A percentile compares a stretch with the other conserved stretches of the same genome.
phyloP scores from a whole-genome alignment of 64 coral and sea anemone species.

The Actinia tenebrosa region DNA sequence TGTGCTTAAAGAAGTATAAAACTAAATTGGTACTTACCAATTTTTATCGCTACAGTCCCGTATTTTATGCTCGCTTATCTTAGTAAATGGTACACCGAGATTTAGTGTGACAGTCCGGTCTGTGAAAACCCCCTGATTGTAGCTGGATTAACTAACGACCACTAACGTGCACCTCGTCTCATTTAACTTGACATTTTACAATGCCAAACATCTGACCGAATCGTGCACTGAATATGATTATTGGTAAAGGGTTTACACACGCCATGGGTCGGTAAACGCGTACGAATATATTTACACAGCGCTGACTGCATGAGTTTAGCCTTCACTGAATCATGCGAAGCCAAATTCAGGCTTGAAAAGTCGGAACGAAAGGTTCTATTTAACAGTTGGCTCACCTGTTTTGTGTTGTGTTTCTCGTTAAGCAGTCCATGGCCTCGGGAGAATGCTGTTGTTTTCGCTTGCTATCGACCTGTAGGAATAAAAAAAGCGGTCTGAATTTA shows the following conservation, averaged over 20 bases:
- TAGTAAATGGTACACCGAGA: too few species aligned
- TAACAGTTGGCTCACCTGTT: neutral
- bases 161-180: neutral
- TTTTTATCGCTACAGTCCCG: neutral
- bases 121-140: neutral
- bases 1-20: neutral
- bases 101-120: neutral
- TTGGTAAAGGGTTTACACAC: neutral
- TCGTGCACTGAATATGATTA: constrained; percentile 29
- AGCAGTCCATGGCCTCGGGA: neutral
- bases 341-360: neutral
- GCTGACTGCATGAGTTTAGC: neutral
- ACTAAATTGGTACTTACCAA: neutral
- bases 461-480: neutral
- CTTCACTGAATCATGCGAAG: neutral
- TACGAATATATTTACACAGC: constrained; percentile 11
- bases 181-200: neutral
- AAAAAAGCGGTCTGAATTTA: constrained; percentile 8
- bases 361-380: neutral
- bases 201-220: neutral
- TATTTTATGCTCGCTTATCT: neutral
- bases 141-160: neutral
- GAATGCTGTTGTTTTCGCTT: neutral
- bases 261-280: constrained; percentile 22
- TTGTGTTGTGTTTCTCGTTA: neutral